Evolutionary conservation across 2,888 invertebrate species (phyloP).

Genomic region (Ditula angustiorana): DNA sequence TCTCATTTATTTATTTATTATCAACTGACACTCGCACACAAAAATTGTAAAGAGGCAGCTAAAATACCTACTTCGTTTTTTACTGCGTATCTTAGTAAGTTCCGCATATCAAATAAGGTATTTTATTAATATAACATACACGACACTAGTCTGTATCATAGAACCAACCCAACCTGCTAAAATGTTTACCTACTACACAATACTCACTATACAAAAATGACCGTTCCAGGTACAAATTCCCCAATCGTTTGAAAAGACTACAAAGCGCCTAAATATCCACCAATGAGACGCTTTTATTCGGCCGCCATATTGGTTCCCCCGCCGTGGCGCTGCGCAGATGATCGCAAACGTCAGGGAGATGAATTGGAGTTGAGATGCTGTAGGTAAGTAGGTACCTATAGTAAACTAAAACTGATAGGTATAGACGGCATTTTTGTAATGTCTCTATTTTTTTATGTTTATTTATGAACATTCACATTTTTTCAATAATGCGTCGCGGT

Average conservation of each 20-base stretch:
- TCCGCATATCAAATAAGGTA: no score
- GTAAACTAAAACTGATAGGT: background rate
- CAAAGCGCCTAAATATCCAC: conserved; percentile 41
- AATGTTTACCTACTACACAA: background rate
- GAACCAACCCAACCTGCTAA: background rate
- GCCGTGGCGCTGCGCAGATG: conserved; percentile 46
- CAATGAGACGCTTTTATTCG: conserved; percentile 52
- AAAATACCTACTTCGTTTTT: no score
- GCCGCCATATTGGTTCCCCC: conserved; percentile 70
- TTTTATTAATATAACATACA: background rate
- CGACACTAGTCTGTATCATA: background rate
- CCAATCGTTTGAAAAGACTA: conserved; percentile 38
- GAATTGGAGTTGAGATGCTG: conserved; percentile 44
- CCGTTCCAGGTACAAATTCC: conserved; percentile 2
- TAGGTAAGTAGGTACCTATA: conserved; percentile 7
- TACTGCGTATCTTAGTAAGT: no score
- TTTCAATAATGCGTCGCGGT: no score
- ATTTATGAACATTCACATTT: no score
- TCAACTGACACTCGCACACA: no score
- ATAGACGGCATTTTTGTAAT: no score
- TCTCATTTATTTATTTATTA: no score
- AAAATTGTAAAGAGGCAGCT: no score
- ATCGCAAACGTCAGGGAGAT: conserved; percentile 43
- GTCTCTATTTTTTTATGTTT: no score
- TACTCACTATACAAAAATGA: background rate